Conservation (phyloP, 2,113 vertebrate genomes). For the Hyla sarda region DNA sequence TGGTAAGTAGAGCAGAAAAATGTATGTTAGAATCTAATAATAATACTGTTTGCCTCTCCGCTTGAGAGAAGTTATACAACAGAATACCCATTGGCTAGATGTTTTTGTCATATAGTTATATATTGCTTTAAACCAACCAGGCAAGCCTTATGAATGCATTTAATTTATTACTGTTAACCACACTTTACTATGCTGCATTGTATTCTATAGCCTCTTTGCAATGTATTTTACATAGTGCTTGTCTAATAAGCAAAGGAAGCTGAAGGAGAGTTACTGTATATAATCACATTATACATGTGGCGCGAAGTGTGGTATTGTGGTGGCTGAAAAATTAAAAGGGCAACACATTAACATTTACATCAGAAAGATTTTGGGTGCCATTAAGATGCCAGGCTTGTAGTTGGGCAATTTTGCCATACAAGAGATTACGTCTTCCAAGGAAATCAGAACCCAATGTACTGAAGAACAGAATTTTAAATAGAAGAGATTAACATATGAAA, state of each 20-base stretch:
- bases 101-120: neutral
- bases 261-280: neutral
- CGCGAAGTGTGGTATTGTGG: neutral
- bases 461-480: neutral
- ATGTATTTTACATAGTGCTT: conserved; percentile 3
- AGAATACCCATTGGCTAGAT: neutral
- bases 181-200: neutral
- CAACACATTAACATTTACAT: conserved; percentile 46
- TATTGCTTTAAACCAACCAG: neutral
- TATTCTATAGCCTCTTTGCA: neutral
- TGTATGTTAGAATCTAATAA: neutral
- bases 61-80: neutral
- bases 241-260: conserved; percentile 4
- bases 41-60: neutral
- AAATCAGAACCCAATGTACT: neutral
- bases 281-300: conserved; percentile 9
- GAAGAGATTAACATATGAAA: neutral
- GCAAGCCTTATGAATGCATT: neutral
- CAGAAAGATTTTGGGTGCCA: conserved; percentile 29
- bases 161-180: conserved; percentile 2
- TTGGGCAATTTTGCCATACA: neutral
- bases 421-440: neutral
- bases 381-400: conserved; percentile 3
- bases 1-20: conserved; percentile 11
- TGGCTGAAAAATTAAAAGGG: conserved; percentile 12